Evolutionary conservation across 2,113 vertebrate genomes (phyloP).

Genomic region (Melanotaenia duboulayi): DNA sequence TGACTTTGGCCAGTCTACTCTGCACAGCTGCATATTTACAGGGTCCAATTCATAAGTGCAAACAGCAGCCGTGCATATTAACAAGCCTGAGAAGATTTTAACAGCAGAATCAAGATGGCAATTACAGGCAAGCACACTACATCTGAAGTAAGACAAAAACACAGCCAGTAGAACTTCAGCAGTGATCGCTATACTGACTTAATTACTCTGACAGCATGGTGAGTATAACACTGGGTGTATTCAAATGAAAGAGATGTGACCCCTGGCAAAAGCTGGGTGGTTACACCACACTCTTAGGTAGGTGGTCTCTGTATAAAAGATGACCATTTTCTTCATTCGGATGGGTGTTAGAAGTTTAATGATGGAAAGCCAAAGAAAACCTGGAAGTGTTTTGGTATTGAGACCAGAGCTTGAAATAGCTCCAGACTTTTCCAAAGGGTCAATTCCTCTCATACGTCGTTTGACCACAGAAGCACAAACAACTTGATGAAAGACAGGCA

Average conservation of each 20-base stretch:
- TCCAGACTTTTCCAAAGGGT: conserved; percentile 62
- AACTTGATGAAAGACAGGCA: conserved; percentile 61
- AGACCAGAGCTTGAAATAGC: conserved; percentile 75
- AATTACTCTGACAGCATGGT: conserved; percentile 30
- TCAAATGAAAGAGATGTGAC: conserved; percentile 58
- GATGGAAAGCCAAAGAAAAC: conserved; percentile 77
- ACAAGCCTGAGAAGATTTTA: conserved; percentile 38
- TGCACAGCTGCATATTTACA: conserved; percentile 74
- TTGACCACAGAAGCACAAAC: conserved; percentile 70
- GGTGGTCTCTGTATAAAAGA: conserved; percentile 72
- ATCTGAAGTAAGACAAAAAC: conserved; percentile 42
- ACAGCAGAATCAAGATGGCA: conserved; percentile 28
- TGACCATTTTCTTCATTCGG: conserved; percentile 58
- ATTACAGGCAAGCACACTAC: conserved; percentile 40
- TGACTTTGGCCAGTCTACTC: conserved; percentile 65
- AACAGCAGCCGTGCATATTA: conserved; percentile 69
- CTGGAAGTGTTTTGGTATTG: conserved; percentile 71
- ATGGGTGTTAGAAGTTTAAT: conserved; percentile 46
- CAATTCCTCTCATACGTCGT: conserved; percentile 47
- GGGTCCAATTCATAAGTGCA: conserved; percentile 54
- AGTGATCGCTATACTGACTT: conserved; percentile 35
- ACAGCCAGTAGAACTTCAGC: conserved; percentile 41
- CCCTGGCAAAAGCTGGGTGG: conserved; percentile 26
- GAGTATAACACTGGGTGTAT: conserved; percentile 47
- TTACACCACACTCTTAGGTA: conserved; percentile 39